Conservation (phyloP, 2,888 invertebrate genomes). For the Leptinotarsa haldemani region DNA sequence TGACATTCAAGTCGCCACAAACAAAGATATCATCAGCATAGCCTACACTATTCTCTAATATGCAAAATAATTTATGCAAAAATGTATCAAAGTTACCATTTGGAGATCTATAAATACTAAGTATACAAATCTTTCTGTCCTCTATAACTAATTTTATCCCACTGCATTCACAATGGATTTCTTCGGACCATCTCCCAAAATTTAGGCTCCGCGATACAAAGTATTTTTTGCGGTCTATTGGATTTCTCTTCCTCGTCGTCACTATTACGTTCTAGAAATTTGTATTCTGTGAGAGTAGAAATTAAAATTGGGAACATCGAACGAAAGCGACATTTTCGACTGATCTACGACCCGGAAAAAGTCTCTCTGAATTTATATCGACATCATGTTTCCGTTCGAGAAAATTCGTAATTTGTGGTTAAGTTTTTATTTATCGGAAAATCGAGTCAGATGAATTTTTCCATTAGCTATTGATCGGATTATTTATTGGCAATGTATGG, state of each 20-base stretch:
- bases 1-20: too few species aligned
- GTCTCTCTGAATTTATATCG: constrained; percentile 52
- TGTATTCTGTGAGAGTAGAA: constrained; percentile 11
- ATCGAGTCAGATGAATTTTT: neutral
- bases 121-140: too few species aligned
- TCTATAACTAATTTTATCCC: too few species aligned
- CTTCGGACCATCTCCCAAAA: too few species aligned
- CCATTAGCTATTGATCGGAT: constrained; percentile 7
- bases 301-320: constrained; percentile 34
- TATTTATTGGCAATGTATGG: constrained; percentile 3
- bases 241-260: constrained; percentile 3
- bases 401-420: constrained; percentile 4
- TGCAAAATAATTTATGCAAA: too few species aligned
- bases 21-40: too few species aligned
- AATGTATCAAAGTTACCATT: too few species aligned
- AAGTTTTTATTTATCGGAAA: constrained; percentile 4
- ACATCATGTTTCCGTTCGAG: constrained; percentile 44
- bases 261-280: constrained; percentile 1
- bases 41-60: too few species aligned
- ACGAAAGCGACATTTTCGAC: constrained; percentile 42
- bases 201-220: too few species aligned
- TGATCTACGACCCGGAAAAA: constrained; percentile 49
- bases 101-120: too few species aligned
- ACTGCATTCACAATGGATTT: too few species aligned
- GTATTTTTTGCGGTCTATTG: neutral